Evolutionary conservation across 2,113 vertebrate species (phyloP).

Genomic region (Pelmatolapia mariae): DNA sequence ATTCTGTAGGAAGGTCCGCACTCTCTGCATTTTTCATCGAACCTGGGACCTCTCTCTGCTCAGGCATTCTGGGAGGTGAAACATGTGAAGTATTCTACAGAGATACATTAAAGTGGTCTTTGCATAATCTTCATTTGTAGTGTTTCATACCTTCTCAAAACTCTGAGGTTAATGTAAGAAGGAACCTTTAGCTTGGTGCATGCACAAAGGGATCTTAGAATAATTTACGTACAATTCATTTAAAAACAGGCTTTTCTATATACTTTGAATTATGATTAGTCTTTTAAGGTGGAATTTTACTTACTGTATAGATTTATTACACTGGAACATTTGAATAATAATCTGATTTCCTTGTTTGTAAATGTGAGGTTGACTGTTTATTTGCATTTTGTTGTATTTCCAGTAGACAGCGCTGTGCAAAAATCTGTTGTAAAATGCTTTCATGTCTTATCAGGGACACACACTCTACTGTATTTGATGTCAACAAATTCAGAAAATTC

Average conservation of each 20-base stretch:
- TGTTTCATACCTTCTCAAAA: background rate
- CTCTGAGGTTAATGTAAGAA: too few relatives aligned
- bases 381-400: background rate
- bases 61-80: background rate
- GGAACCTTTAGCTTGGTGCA: too few relatives aligned
- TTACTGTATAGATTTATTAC: background rate
- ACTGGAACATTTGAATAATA: background rate
- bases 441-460: background rate
- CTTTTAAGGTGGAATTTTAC: background rate
- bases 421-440: background rate
- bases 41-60: background rate
- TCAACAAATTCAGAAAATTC: background rate
- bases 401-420: background rate
- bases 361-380: background rate
- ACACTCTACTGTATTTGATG: background rate
- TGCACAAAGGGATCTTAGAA: background rate
- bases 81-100: background rate
- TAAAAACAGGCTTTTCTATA: background rate
- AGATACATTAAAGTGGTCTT: background rate
- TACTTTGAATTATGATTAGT: background rate
- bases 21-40: background rate
- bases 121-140: background rate
- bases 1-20: background rate
- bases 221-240: background rate
- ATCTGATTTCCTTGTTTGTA: background rate